These are phyloP conservation scores for Chloromyia formosa DNA, from an alignment of 2,888 invertebrate genomes.

Conservation along the genomic window DNA sequence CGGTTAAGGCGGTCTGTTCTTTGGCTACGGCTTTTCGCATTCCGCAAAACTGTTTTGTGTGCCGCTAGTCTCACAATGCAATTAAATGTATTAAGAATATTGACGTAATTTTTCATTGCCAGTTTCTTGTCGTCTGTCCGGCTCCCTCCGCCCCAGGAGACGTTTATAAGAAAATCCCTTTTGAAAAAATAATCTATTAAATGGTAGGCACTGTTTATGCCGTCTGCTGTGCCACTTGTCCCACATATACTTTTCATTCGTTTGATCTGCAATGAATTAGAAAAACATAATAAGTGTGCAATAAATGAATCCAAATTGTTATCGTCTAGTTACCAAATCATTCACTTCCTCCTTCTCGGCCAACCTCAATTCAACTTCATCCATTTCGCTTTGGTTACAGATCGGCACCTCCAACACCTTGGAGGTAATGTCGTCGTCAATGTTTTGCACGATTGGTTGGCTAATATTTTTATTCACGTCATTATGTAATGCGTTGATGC, in stretches of 20 bases:
- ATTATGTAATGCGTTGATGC: neutral
- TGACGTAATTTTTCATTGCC: too few species aligned
- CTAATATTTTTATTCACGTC: too few species aligned
- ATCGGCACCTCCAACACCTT: conserved; percentile 16
- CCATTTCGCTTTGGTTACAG: conserved; percentile 7
- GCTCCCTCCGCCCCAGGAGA: conserved; percentile 1
- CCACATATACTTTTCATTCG: conserved; percentile 29
- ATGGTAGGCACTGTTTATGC: conserved; percentile 21
- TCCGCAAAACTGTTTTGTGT: too few species aligned
- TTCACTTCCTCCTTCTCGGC: conserved; percentile 13
- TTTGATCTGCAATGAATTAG: neutral
- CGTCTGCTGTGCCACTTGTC: conserved; percentile 21
- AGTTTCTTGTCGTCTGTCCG: too few species aligned
- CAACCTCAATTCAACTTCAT: neutral
- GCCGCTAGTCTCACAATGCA: too few species aligned
- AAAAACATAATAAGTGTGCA: neutral
- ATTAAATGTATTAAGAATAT: too few species aligned
- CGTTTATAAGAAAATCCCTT: conserved; percentile 14
- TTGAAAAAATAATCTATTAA: conserved; percentile 21
- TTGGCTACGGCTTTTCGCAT: too few species aligned
- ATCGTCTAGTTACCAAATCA: conserved; percentile 22
- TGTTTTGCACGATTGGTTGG: neutral
- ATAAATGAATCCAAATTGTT: too few species aligned
- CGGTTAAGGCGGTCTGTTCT: too few species aligned
- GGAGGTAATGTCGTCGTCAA: neutral